These are phyloP conservation scores for Poeciliopsis retropinna DNA, from an alignment of 2,113 vertebrate genomes.

Conservation along the genomic window DNA sequence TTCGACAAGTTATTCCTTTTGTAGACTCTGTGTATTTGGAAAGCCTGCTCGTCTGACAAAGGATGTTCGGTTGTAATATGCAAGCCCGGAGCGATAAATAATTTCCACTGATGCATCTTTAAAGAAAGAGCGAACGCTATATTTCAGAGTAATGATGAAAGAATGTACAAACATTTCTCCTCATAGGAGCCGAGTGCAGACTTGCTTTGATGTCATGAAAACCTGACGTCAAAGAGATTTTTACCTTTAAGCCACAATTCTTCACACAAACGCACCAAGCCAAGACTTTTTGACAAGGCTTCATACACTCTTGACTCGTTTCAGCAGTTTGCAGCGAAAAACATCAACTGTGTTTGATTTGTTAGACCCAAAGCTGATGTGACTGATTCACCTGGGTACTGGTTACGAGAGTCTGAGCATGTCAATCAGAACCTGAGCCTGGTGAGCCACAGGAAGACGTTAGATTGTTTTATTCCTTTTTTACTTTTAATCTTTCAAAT, in stretches of 20 bases:
- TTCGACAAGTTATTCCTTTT: constrained; percentile 6
- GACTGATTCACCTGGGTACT: constrained; percentile 34
- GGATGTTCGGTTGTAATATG: constrained; percentile 2
- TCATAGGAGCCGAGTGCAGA: constrained; percentile 17
- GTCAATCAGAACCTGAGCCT: constrained; percentile 52
- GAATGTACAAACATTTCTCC: constrained; percentile 39
- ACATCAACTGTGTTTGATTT: constrained; percentile 54
- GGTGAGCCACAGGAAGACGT: constrained; percentile 37
- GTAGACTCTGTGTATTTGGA: constrained; percentile 21
- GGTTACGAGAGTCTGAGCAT: constrained; percentile 32
- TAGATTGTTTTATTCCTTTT: constrained; percentile 1
- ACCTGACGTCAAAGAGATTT: constrained; percentile 27
- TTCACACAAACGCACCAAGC: constrained; percentile 21
- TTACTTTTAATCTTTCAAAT: constrained; percentile 26
- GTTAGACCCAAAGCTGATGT: constrained; percentile 44
- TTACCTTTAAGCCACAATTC: constrained; percentile 29
- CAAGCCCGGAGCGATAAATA: constrained; percentile 7
- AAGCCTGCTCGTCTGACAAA: constrained; percentile 9
- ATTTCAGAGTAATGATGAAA: constrained; percentile 26
- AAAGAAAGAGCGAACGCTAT: constrained; percentile 11
- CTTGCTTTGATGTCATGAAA: constrained; percentile 35
- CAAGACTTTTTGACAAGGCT: constrained; percentile 11
- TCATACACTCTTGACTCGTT: constrained; percentile 20
- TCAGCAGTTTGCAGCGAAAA: constrained; percentile 12
- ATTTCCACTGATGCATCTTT: constrained; percentile 18